A percentile compares a stretch with the other conserved stretches of the same genome.
These are phyloP conservation scores for Sturnus vulgaris DNA, from an alignment of 2,113 vertebrate genomes.

Conservation along the genomic window DNA sequence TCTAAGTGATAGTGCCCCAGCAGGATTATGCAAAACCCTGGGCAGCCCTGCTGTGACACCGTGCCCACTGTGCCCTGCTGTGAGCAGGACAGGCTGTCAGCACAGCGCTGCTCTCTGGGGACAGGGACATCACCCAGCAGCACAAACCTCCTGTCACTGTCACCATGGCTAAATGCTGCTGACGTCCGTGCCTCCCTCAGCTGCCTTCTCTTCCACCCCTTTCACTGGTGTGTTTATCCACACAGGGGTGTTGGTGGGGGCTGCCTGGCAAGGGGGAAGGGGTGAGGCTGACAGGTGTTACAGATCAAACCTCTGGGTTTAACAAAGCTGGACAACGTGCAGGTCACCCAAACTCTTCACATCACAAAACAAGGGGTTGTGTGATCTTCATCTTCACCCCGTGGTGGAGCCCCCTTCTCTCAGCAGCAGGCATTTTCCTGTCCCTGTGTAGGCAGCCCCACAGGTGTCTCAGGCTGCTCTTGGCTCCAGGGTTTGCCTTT, in stretches of 20 bases:
- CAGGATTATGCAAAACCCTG: background rate
- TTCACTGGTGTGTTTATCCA: rapidly evolving
- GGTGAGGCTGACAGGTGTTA: rapidly evolving
- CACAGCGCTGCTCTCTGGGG: background rate
- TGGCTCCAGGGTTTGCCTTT: background rate
- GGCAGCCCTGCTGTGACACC: background rate
- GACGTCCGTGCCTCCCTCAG: rapidly evolving
- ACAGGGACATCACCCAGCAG: background rate
- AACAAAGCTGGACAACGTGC: background rate
- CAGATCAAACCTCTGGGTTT: background rate
- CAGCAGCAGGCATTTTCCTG: background rate
- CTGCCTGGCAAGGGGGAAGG: rapidly evolving
- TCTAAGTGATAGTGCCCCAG: slow-evolving; percentile 30
- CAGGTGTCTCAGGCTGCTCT: background rate
- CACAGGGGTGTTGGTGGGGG: rapidly evolving
- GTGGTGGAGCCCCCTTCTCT: background rate
- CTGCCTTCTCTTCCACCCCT: background rate
- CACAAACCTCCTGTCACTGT: rapidly evolving
- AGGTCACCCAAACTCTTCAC: background rate
- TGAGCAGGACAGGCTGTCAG: background rate
- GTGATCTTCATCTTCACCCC: background rate
- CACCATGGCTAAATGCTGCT: rapidly evolving
- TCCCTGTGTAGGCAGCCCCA: background rate
- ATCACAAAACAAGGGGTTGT: rapidly evolving
- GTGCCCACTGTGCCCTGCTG: background rate